These are phyloP conservation scores for Heliconius hermathena DNA, from an alignment of 1,140 invertebrate genomes.

Conservation along the genomic window DNA sequence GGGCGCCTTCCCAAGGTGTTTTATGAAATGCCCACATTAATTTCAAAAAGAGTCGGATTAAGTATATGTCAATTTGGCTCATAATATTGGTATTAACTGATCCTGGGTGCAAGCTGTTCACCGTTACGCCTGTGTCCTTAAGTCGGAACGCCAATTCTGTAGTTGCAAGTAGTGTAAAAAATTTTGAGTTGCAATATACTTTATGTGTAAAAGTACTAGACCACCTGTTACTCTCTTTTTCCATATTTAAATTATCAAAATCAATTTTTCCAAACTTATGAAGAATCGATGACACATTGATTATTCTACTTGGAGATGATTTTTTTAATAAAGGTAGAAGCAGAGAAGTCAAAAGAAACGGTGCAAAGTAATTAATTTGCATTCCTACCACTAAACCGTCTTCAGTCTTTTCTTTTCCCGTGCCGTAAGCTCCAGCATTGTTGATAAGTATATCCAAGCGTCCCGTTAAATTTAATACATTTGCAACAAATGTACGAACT, in stretches of 20 bases:
- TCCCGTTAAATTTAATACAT: conserved; percentile 84
- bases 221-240: conserved; percentile 40
- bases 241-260: conserved; percentile 84
- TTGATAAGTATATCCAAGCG: conserved; percentile 91
- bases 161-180: conserved; percentile 92
- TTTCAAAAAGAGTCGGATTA: conserved; percentile 36
- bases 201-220: conserved; percentile 1
- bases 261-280: conserved; percentile 87
- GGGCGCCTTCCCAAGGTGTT: conserved; percentile 79
- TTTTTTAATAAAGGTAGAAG: conserved; percentile 88
- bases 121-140: conserved; percentile 87
- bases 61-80: conserved; percentile 32
- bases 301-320: conserved; percentile 89
- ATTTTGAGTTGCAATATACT: conserved; percentile 85
- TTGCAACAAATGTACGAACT: conserved; percentile 85
- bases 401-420: conserved; percentile 80
- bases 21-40: conserved; percentile 44
- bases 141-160: conserved; percentile 88
- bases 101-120: conserved; percentile 92
- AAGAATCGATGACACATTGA: conserved; percentile 91
- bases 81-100: conserved; percentile 48
- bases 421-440: conserved; percentile 85
- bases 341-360: conserved; percentile 89
- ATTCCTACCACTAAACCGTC: conserved; percentile 92
- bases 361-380: conserved; percentile 94